Conservation (phyloP, 2,888 invertebrate species). For the Odontocerum albicorne region DNA sequence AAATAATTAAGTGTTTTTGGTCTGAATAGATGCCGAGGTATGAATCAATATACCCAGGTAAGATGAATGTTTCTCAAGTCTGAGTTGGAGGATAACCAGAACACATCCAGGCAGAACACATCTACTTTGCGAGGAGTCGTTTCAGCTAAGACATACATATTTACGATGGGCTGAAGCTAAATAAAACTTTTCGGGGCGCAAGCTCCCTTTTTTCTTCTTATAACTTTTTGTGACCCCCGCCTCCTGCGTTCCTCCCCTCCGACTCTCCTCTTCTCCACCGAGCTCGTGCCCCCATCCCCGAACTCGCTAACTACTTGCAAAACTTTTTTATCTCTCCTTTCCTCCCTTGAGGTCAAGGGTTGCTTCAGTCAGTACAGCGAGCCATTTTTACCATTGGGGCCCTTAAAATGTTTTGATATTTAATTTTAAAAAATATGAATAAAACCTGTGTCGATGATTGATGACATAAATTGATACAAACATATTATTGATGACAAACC, state of each 20-base stretch:
- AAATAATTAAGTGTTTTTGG: too few relatives aligned
- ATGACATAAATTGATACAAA: too few relatives aligned
- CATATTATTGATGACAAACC: too few relatives aligned
- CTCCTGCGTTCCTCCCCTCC: too few relatives aligned
- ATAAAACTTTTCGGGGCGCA: slow-evolving; percentile 27
- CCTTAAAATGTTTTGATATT: too few relatives aligned
- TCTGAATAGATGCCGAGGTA: too few relatives aligned
- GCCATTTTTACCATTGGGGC: too few relatives aligned
- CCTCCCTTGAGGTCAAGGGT: slow-evolving; percentile 15
- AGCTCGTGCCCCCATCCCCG: slow-evolving; percentile 6
- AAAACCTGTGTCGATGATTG: too few relatives aligned
- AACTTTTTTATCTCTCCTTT: slow-evolving; percentile 35
- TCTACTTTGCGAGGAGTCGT: slow-evolving; percentile 24
- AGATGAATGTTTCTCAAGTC: too few relatives aligned
- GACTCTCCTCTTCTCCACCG: too few relatives aligned
- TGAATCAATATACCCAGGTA: too few relatives aligned
- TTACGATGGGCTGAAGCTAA: slow-evolving; percentile 33
- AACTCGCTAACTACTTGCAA: slow-evolving; percentile 32
- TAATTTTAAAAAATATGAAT: too few relatives aligned
- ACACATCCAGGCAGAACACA: slow-evolving; percentile 12
- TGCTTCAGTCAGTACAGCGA: neutral
- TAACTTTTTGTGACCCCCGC: slow-evolving; percentile 5
- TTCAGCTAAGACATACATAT: slow-evolving; percentile 29
- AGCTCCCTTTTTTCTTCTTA: slow-evolving; percentile 13
- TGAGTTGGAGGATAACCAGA: slow-evolving; percentile 10